Conservation (phyloP, 2,888 invertebrate genomes). For the Operophtera brumata region DNA sequence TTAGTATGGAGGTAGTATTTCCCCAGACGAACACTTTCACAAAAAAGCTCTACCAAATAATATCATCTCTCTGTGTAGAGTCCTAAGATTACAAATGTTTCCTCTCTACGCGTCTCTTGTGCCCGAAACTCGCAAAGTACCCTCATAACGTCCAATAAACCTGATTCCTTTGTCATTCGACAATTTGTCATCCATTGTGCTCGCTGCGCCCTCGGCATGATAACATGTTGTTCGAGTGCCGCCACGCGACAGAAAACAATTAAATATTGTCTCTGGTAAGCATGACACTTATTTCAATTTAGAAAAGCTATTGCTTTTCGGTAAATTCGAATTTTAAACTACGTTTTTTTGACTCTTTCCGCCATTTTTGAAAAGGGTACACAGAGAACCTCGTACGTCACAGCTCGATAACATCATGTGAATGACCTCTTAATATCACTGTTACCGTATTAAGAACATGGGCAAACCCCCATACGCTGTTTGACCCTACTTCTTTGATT, state of each 20-base stretch:
- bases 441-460: too few species aligned
- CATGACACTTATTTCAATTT: slow-evolving; percentile 37
- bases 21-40: too few species aligned
- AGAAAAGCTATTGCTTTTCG: slow-evolving; percentile 28
- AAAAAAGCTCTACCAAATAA: too few species aligned
- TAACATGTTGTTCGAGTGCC: slow-evolving; percentile 65
- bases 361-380: too few species aligned
- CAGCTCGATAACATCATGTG: too few species aligned
- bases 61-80: too few species aligned
- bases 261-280: slow-evolving; percentile 60
- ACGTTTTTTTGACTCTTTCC: not conserved
- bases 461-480: too few species aligned
- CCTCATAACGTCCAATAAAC: slow-evolving; percentile 78
- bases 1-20: too few species aligned
- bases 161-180: slow-evolving; percentile 71
- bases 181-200: slow-evolving; percentile 77
- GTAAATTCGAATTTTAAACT: not conserved
- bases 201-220: slow-evolving; percentile 28
- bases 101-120: slow-evolving; percentile 36
- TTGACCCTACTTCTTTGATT: too few species aligned
- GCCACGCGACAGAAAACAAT: slow-evolving; percentile 71
- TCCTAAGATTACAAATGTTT: too few species aligned
- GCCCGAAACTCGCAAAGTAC: slow-evolving; percentile 61
- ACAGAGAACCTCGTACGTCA: too few species aligned
- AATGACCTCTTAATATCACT: too few species aligned